These are phyloP conservation scores for Bombus confusus DNA, from an alignment of 1,140 invertebrate species.

Conservation along the genomic window DNA sequence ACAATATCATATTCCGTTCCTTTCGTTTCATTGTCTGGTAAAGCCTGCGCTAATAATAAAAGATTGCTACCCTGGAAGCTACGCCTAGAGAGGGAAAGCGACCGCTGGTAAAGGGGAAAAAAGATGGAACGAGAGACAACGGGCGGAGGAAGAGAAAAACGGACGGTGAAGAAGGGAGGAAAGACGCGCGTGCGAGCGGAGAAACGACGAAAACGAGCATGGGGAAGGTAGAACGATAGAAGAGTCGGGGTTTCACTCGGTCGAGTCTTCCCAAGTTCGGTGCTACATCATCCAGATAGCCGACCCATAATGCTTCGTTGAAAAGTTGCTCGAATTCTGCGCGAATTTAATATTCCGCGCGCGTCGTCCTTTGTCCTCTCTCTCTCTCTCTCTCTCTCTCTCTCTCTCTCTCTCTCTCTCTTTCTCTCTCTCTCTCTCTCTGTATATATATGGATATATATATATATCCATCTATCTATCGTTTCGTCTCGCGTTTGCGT, in stretches of 20 bases:
- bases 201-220: conserved; percentile 56
- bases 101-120: not conserved
- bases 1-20: conserved; percentile 83
- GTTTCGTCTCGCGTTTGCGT: not conserved
- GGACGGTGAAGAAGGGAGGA: conserved; percentile 55
- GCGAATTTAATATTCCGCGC: conserved; percentile 79
- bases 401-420: too few species aligned
- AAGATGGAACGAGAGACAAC: conserved; percentile 49
- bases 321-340: conserved; percentile 78
- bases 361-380: conserved; percentile 42
- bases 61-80: conserved; percentile 81
- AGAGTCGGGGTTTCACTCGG: conserved; percentile 55
- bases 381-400: not conserved
- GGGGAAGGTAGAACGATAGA: conserved; percentile 46
- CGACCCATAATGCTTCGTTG: conserved; percentile 74
- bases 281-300: conserved; percentile 81
- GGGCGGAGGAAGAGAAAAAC: conserved; percentile 19
- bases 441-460: too few species aligned
- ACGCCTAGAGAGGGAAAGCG: conserved; percentile 47
- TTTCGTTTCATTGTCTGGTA: conserved; percentile 83
- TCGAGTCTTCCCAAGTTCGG: conserved; percentile 77
- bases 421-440: not conserved
- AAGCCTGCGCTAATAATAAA: conserved; percentile 83
- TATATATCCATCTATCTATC: not conserved
- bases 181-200: conserved; percentile 58